Evolutionary conservation across 2,888 invertebrate genomes (phyloP), one percentile per base, ranked within the genome.

Genomic region (Sipha maydis): DNA sequence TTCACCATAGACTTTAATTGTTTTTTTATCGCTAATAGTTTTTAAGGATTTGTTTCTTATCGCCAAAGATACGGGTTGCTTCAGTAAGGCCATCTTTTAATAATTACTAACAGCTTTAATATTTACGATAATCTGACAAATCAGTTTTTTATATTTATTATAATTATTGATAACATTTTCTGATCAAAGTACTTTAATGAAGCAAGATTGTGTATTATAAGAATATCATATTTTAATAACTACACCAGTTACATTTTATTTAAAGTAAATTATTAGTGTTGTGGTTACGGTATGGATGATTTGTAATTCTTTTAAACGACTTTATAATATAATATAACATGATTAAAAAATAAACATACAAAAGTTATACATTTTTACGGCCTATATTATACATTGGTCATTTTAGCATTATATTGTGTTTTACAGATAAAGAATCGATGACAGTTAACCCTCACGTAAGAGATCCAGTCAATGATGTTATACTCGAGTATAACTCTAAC

Each of bases 341-440:
- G 7, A 21, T 61, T 25, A 5, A 25, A 61, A 21, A 61, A 25
- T 3, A 21, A 25, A 8, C 61, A 25, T 21, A 19, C 54, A 21
- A 48, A 48, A 14, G 21, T 21, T 61, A 2, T 0, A 61, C 1
- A 61, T 61, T 61, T 61, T 61, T 61, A 61, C 25, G 21, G 19
- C 21, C 21, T 3, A 7, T 48, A 25, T 25, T 14, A 61, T 61
- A 3, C 21, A 61, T 61, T 61, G 61, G 61, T 21, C 25, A 61
- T 61, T 61, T 25, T 21, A 61, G 25, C 25, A 2, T 61, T 61
- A 25, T 19, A 31, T 77, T 83, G 0, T 67, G 31, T 85, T 67
- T 77, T 85, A n/a, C 76, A 85, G 85, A 67, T 77, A 17, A 4
- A 19, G 56, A 77, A 48, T 67, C 11, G 17, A 25, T 77, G 31